These are phyloP conservation scores for Chrysomallon squamiferum DNA, from an alignment of 1,140 invertebrate genomes.

Conservation along the genomic window DNA sequence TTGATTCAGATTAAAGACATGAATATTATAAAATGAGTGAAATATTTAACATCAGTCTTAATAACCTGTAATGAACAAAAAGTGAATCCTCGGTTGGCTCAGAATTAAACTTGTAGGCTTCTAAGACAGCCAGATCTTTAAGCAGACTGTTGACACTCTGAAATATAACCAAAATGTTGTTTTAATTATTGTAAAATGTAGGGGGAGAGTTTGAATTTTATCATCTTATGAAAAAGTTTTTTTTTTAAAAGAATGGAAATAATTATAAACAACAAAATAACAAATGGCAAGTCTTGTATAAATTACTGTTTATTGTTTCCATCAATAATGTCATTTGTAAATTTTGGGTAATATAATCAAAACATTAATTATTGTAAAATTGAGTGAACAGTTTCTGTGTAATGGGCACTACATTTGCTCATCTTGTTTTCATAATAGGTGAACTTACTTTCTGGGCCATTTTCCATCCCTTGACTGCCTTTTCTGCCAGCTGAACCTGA, in stretches of 20 bases:
- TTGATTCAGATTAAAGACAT: too few relatives aligned
- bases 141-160: slow-evolving; percentile 70
- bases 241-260: neutral
- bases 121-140: slow-evolving; percentile 72
- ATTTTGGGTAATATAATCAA: too few relatives aligned
- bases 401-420: too few relatives aligned
- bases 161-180: slow-evolving; percentile 22
- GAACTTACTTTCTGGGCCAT: slow-evolving; percentile 67
- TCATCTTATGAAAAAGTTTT: too few relatives aligned
- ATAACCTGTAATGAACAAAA: slow-evolving; percentile 49
- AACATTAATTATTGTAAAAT: too few relatives aligned
- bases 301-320: neutral
- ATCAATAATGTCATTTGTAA: too few relatives aligned
- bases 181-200: neutral
- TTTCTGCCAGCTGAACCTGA: slow-evolving; percentile 75
- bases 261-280: neutral
- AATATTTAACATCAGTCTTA: too few relatives aligned
- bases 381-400: too few relatives aligned
- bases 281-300: neutral
- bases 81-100: slow-evolving; percentile 40
- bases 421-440: too few relatives aligned
- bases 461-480: slow-evolving; percentile 75
- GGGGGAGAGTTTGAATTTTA: neutral
- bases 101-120: slow-evolving; percentile 70
- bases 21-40: too few relatives aligned